These are phyloP conservation scores for Heliocidaris erythrogramma DNA, from an alignment of 35 echinoderm and acorn worm genomes.

Conservation along the genomic window DNA sequence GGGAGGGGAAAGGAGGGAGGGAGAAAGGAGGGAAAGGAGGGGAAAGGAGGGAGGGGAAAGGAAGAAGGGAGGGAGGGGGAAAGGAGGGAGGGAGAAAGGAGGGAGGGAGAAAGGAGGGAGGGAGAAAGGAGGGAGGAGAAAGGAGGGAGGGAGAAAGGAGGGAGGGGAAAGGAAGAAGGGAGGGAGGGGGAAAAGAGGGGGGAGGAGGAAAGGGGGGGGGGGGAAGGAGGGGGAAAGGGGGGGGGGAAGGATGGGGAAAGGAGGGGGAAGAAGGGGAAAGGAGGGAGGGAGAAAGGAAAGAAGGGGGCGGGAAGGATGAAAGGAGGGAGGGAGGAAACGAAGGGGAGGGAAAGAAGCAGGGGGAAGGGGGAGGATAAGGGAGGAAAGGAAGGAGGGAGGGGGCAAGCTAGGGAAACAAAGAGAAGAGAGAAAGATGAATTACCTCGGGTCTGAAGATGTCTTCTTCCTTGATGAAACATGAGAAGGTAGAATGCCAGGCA, in stretches of 20 bases:
- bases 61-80: not conserved
- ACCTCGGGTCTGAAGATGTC: not conserved
- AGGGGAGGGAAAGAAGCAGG: too few relatives aligned
- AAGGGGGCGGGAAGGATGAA: not conserved
- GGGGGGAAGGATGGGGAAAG: not conserved
- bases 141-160: not conserved
- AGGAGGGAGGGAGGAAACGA: too few relatives aligned
- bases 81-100: not conserved
- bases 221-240: not conserved
- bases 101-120: too few relatives aligned
- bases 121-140: not conserved
- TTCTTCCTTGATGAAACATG: constrained; percentile 8
- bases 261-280: not conserved
- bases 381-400: too few relatives aligned
- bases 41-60: too few relatives aligned
- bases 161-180: not conserved
- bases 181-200: not conserved
- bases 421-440: not conserved
- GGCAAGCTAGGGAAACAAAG: not conserved
- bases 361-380: too few relatives aligned
- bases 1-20: too few relatives aligned
- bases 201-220: not conserved
- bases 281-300: not conserved
- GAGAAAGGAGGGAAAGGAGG: too few relatives aligned
- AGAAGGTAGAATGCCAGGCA: constrained; percentile 48